A percentile compares a stretch with the other conserved stretches of the same genome.
These are phyloP conservation scores for Aphis craccivora DNA, from an alignment of 1,140 invertebrate species.

Conservation along the genomic window DNA sequence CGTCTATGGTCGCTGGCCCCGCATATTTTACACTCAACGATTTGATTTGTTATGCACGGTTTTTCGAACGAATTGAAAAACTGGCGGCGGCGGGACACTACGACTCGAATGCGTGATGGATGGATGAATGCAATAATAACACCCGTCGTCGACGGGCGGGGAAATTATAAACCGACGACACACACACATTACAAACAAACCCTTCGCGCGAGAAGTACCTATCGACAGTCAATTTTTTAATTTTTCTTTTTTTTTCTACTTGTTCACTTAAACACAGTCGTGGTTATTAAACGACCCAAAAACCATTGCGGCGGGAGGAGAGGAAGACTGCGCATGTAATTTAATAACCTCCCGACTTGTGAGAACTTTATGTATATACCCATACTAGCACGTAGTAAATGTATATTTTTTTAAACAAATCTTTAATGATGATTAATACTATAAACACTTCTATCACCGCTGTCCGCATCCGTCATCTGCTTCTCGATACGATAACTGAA, in stretches of 20 bases:
- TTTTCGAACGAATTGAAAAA: conserved; percentile 45
- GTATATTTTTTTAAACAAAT: conserved; percentile 19
- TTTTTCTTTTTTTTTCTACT: not conserved
- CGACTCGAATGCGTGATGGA: conserved; percentile 39
- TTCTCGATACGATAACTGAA: not conserved
- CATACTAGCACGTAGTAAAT: not conserved
- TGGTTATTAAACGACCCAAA: conserved; percentile 26
- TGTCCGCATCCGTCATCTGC: not conserved
- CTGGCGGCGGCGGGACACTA: not conserved
- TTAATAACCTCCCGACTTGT: not conserved
- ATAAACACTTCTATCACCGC: not conserved
- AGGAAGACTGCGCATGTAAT: not conserved
- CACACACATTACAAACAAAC: not conserved
- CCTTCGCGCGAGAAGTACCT: conserved; percentile 1
- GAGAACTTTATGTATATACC: not conserved
- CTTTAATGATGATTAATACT: not conserved
- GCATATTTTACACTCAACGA: conserved; percentile 48
- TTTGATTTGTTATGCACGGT: conserved; percentile 57
- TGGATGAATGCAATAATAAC: conserved; percentile 55
- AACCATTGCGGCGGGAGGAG: not conserved
- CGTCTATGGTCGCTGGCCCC: not conserved
- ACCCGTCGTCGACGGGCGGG: not conserved
- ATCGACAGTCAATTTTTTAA: not conserved
- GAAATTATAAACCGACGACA: conserved; percentile 21
- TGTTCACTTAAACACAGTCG: not conserved